Base-by-base conservation (phyloP, 2,113 vertebrate species). In the Dissostichus mawsoni region DNA sequence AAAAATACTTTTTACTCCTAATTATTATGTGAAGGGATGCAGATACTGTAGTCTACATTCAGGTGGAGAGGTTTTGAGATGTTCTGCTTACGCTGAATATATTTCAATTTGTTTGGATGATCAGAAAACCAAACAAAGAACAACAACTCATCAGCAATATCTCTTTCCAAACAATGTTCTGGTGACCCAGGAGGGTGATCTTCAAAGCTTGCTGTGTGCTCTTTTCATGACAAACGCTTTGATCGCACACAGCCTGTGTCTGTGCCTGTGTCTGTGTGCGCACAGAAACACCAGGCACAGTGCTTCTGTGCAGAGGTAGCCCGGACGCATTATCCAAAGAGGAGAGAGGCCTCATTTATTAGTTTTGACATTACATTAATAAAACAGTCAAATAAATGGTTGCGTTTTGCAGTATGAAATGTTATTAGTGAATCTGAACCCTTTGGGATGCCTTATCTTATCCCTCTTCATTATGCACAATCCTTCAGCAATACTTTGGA, bases 271-370 rank as follows among this genome's bases (percentile, higher is more conserved):
- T 33, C 25, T 25, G 18, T 25, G 23, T 70, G 45, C 69, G 23
- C 36, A 33, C 50, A 52, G 33, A 55, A 18, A 11, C 25, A 77
- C 58, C 63, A 64, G 25, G 33, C 64, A 61, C 72, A 4, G 57
- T 55, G 55, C 59, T 50, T 55, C 55, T 67, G 44, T 20, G 44
- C 62, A 14, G 2, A 69, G 5, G 64, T 12, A 72, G 17, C 11
- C 44, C 81, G 48, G 55, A 52, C 17, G 47, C 61, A 72, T 62
- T 67, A 59, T 53, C 61, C n/a, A 9, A 50, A 63, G 41, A 63
- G 10, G 57, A 29, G 36, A 41, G 36, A 8, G 36, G 36, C 36
- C 13, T 59, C 3, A 70, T 29, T 86, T 57, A 14, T 14, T 50
- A 36, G 58, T 8, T 51, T 51, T 2, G 12, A 20, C 23, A 4